Evolutionary conservation across 2,797 vertebrate species (phyloP).

Genomic region (Sebastiscus albofasciatus): DNA sequence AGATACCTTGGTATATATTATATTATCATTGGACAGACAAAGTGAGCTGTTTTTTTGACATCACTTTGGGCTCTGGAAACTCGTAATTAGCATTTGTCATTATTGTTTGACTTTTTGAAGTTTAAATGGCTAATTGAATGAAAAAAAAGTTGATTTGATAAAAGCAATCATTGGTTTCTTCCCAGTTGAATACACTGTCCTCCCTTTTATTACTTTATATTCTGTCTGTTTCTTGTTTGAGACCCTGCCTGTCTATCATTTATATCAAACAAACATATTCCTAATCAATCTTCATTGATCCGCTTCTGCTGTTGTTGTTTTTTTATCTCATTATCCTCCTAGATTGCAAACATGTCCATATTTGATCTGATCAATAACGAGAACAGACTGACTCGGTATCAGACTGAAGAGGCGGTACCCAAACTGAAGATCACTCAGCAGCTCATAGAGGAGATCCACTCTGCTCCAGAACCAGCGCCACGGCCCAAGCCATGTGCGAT

Average conservation of each 20-base stretch:
- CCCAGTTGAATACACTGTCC: not conserved
- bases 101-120: not conserved
- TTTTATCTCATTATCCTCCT: not conserved
- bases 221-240: not conserved
- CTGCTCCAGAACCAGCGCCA: slow-evolving; percentile 80
- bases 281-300: not conserved
- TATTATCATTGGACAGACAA: not conserved
- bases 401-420: slow-evolving; percentile 86
- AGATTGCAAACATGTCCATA: slow-evolving; percentile 87
- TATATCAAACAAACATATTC: not conserved
- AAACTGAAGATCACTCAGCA: slow-evolving; percentile 89
- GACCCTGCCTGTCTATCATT: not conserved
- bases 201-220: not conserved
- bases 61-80: not conserved
- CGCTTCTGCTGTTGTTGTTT: not conserved
- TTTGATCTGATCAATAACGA: slow-evolving; percentile 92
- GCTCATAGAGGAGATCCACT: slow-evolving; percentile 92
- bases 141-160: not conserved
- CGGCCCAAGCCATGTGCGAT: slow-evolving; percentile 88
- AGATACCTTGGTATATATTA: not conserved
- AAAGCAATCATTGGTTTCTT: not conserved
- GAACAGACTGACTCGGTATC: slow-evolving; percentile 87
- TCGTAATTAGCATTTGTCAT: not conserved
- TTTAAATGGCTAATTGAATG: not conserved
- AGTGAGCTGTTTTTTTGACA: not conserved